These are phyloP conservation scores for Agraylea sexmaculata DNA, from an alignment of 1,140 invertebrate genomes.

Conservation along the genomic window DNA sequence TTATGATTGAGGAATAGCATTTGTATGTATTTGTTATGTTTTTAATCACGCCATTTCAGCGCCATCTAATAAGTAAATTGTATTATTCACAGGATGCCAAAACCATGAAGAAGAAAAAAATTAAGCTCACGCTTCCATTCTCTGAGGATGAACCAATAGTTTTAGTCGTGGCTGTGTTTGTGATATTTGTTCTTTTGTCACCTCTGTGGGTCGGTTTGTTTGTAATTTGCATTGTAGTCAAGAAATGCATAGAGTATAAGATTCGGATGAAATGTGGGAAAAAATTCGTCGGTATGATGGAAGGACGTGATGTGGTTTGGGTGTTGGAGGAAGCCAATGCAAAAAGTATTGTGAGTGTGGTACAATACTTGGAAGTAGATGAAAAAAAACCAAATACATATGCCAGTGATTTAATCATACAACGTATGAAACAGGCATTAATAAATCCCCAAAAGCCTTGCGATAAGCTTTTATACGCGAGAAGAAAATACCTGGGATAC, in stretches of 20 bases:
- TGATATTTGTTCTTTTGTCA: slow-evolving; percentile 23
- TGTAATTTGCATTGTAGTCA: slow-evolving; percentile 22
- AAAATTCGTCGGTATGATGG: slow-evolving; percentile 32
- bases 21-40: too few relatives aligned
- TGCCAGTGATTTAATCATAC: slow-evolving; percentile 23
- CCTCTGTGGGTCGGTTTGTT: slow-evolving; percentile 22
- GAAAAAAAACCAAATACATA: slow-evolving; percentile 15
- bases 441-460: too few relatives aligned
- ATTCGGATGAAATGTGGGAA: slow-evolving; percentile 26
- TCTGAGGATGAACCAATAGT: too few relatives aligned
- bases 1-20: too few relatives aligned
- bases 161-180: slow-evolving; percentile 22
- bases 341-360: slow-evolving; percentile 33
- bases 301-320: slow-evolving; percentile 41
- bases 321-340: slow-evolving; percentile 35
- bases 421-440: too few relatives aligned
- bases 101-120: too few relatives aligned
- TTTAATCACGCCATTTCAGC: too few relatives aligned
- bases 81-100: too few relatives aligned
- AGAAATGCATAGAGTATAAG: slow-evolving; percentile 26
- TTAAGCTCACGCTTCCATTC: too few relatives aligned
- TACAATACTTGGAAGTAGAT: slow-evolving; percentile 34
- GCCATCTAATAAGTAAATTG: too few relatives aligned
- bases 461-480: too few relatives aligned
- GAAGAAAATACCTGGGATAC: too few relatives aligned